phyloP scores from a whole-genome alignment of 2,797 vertebrate genomes.

The Etheostoma nigrum region DNA sequence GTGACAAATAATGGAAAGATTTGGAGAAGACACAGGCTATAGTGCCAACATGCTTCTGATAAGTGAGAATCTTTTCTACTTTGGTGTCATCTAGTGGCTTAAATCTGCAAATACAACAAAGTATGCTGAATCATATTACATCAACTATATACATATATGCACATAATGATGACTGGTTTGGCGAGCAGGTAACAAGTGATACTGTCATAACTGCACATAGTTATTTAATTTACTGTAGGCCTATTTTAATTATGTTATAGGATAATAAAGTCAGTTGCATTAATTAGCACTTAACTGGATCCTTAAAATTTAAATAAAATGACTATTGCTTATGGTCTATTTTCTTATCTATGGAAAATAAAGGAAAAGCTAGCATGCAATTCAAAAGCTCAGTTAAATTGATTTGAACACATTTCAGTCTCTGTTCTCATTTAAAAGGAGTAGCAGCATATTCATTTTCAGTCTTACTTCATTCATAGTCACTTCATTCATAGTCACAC shows the following conservation, averaged over 20 bases:
- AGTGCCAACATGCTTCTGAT: background rate
- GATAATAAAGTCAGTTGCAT: background rate
- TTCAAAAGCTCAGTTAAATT: constrained; percentile 6
- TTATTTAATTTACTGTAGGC: background rate
- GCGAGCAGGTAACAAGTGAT: background rate
- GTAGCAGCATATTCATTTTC: background rate
- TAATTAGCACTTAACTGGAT: background rate
- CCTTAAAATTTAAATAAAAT: background rate
- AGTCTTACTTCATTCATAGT: background rate
- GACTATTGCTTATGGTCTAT: background rate
- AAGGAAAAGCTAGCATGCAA: background rate
- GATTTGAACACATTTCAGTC: background rate
- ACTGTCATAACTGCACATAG: background rate
- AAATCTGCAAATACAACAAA: constrained; percentile 11
- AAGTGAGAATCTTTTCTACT: constrained; percentile 26
- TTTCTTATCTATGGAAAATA: background rate
- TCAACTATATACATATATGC: background rate
- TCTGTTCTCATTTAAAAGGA: background rate
- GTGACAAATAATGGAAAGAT: background rate
- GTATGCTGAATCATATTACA: background rate
- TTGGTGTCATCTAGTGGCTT: constrained; percentile 65
- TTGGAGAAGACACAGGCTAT: background rate
- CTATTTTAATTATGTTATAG: background rate
- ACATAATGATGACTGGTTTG: background rate
- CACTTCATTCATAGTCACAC: background rate